Evolutionary conservation across 2,797 vertebrate species (phyloP).

Genomic region (Pogoniulus pusillus): DNA sequence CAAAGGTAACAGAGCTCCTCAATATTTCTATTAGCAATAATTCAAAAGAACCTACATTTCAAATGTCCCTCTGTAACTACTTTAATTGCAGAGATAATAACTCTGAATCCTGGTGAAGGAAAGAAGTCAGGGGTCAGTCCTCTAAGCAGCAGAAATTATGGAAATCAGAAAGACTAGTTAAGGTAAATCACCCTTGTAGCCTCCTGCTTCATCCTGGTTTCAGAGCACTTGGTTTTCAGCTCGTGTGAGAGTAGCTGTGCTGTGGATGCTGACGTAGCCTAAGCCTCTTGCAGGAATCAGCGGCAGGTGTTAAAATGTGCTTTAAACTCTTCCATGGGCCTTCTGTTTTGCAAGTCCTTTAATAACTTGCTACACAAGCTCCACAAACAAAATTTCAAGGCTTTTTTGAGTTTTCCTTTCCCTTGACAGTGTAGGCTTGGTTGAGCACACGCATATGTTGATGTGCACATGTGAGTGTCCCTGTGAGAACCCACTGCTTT

Average conservation of each 20-base stretch:
- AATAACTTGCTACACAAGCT: neutral
- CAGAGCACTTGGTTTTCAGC: neutral
- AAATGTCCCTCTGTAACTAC: conserved; percentile 8
- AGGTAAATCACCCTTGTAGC: neutral
- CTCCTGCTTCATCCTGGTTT: neutral
- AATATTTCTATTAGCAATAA: conserved; percentile 34
- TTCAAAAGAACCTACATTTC: conserved; percentile 48
- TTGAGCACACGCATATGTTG: neutral
- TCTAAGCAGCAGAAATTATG: conserved; percentile 31
- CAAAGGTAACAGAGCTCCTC: conserved; percentile 52
- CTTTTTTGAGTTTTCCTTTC: neutral
- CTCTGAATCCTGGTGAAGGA: neutral
- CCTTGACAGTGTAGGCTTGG: neutral
- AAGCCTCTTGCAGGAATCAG: neutral
- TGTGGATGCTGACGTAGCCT: neutral
- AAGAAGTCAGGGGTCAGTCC: neutral
- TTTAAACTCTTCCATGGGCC: neutral
- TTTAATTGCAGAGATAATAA: conserved; percentile 71
- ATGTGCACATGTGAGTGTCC: neutral
- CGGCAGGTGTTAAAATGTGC: neutral
- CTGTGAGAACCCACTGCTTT: neutral
- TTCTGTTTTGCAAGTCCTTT: neutral
- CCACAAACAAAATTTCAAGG: neutral
- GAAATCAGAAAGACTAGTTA: conserved; percentile 15
- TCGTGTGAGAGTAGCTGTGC: neutral